A percentile compares a stretch with the other conserved stretches of the same genome.
Conservation (phyloP, 2,113 vertebrate genomes). For the Alethe castanea region DNA sequence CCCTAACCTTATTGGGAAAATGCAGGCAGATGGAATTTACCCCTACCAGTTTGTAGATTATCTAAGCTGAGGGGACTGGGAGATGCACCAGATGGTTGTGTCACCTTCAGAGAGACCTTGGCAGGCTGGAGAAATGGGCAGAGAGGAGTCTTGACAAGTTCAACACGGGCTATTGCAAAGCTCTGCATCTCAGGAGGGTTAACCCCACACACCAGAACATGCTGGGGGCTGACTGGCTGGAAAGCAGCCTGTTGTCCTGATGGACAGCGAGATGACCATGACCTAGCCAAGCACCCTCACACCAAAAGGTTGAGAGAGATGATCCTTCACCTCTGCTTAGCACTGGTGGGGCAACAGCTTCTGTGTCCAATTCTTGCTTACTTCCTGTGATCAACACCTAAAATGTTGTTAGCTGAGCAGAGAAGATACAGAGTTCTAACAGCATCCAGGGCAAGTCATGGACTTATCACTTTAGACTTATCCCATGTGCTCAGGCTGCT, state of each 20-base stretch:
- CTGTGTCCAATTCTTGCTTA: background rate
- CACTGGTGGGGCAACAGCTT: background rate
- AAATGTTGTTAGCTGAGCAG: background rate
- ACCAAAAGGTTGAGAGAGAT: rapidly evolving
- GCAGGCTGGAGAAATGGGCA: background rate
- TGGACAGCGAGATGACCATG: background rate
- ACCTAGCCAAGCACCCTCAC: background rate
- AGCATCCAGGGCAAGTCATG: background rate
- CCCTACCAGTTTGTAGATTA: background rate
- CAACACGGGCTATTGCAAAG: background rate
- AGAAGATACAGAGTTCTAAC: background rate
- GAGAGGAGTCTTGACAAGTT: background rate
- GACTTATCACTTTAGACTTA: background rate
- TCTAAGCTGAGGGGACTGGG: background rate
- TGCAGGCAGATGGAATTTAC: background rate
- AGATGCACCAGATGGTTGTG: background rate
- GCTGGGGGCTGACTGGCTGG: background rate
- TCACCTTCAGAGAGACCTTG: background rate
- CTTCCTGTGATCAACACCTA: background rate
- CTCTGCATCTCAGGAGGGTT: background rate
- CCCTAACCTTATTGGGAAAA: background rate
- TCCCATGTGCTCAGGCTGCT: background rate
- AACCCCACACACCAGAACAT: background rate
- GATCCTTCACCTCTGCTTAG: background rate
- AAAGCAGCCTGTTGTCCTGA: background rate